Percentiles rank a stretch among this genome's conserved stretches.
These are phyloP conservation scores for Trichopria drosophilae DNA, from an alignment of 2,888 invertebrate genomes.

Conservation along the genomic window DNA sequence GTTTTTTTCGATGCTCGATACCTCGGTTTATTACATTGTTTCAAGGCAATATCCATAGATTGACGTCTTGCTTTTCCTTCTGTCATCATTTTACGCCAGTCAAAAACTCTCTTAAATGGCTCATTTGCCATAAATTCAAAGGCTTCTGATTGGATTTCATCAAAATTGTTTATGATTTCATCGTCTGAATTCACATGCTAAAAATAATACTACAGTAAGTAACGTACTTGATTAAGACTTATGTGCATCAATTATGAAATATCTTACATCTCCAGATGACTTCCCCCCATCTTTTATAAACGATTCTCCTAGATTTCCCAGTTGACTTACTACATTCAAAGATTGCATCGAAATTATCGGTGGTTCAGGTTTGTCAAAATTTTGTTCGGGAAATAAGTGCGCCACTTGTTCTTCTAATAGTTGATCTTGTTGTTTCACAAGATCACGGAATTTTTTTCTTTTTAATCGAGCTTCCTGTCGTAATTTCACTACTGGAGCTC, in stretches of 20 bases:
- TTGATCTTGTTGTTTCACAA: slow-evolving; percentile 63
- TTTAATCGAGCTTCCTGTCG: slow-evolving; percentile 65
- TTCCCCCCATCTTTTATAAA: too few relatives aligned
- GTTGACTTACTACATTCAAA: too few relatives aligned
- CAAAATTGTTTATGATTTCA: slow-evolving; percentile 44
- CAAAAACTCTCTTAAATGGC: slow-evolving; percentile 61
- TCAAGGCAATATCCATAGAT: slow-evolving; percentile 54
- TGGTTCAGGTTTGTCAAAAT: too few relatives aligned
- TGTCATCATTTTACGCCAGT: slow-evolving; percentile 63
- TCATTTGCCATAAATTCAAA: slow-evolving; percentile 58
- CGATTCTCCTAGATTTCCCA: too few relatives aligned
- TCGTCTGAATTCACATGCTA: slow-evolving; percentile 34
- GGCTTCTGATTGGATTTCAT: slow-evolving; percentile 47
- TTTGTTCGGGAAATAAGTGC: slow-evolving; percentile 65
- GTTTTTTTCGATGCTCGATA: too few relatives aligned
- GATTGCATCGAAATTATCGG: too few relatives aligned
- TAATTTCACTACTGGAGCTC: slow-evolving; percentile 65
- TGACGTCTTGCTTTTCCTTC: slow-evolving; percentile 62
- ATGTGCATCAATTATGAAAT: slow-evolving; percentile 8
- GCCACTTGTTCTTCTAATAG: slow-evolving; percentile 71
- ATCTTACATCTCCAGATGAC: too few relatives aligned
- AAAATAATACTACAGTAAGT: slow-evolving; percentile 13
- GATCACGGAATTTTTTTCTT: slow-evolving; percentile 63
- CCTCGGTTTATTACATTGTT: too few relatives aligned
- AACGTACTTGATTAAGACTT: slow-evolving; percentile 5